Conservation (phyloP, 2,113 vertebrate genomes). For the Ivindomyrus marchei region DNA sequence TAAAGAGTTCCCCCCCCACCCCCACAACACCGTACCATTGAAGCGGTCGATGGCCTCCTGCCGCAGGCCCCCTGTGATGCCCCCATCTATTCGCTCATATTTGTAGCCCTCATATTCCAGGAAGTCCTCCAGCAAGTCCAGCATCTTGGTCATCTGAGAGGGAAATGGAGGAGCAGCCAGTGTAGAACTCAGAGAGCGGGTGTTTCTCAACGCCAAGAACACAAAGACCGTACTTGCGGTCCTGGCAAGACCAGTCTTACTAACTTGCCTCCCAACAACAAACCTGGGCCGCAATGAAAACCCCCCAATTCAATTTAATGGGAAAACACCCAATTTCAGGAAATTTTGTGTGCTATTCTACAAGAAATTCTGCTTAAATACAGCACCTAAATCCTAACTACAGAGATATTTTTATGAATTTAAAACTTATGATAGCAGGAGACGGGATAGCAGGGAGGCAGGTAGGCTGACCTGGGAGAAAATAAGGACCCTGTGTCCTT, state of each 20-base stretch:
- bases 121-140: slow-evolving; percentile 94
- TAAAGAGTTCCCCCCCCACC: neutral
- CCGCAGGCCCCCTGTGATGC: slow-evolving; percentile 86
- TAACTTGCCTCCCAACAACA: neutral
- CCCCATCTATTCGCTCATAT: slow-evolving; percentile 89
- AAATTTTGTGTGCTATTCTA: neutral
- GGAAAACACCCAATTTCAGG: neutral
- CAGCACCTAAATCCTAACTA: neutral
- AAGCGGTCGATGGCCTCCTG: slow-evolving; percentile 97
- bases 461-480: slow-evolving; percentile 81
- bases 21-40: slow-evolving; percentile 68
- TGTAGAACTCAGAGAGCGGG: neutral
- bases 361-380: neutral
- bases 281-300: neutral
- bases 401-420: neutral
- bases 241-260: neutral
- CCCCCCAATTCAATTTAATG: neutral
- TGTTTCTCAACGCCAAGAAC: neutral
- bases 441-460: no score
- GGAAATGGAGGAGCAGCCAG: neutral
- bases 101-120: slow-evolving; percentile 94
- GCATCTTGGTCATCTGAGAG: slow-evolving; percentile 94
- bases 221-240: neutral
- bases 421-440: neutral
- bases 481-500: slow-evolving; percentile 91